Evolutionary conservation across 2,888 invertebrate genomes (phyloP).

Genomic region (Tillus elongatus): DNA sequence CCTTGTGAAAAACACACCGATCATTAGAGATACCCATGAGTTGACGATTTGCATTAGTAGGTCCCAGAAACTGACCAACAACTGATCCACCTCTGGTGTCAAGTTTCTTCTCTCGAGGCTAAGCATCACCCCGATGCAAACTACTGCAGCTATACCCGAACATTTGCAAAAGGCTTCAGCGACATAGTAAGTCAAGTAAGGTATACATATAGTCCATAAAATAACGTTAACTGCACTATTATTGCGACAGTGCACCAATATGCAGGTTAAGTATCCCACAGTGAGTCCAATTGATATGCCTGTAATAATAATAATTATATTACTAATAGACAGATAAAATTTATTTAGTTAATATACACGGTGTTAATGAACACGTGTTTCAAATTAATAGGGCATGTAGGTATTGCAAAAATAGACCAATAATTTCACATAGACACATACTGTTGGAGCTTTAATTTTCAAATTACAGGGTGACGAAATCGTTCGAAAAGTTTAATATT

Average conservation of each 20-base stretch:
- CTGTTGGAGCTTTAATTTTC: too few relatives aligned
- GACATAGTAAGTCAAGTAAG: not conserved
- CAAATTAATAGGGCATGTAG: too few relatives aligned
- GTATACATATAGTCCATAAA: not conserved
- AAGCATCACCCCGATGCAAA: not conserved
- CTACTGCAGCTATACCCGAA: not conserved
- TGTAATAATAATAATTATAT: not conserved
- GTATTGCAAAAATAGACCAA: too few relatives aligned
- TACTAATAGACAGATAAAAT: too few relatives aligned
- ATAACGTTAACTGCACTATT: not conserved
- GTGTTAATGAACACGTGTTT: too few relatives aligned
- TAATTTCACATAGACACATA: too few relatives aligned
- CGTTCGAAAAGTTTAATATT: too few relatives aligned
- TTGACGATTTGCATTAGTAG: not conserved
- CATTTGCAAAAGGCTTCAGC: not conserved
- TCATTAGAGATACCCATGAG: not conserved
- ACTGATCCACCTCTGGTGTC: not conserved
- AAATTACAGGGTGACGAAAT: too few relatives aligned
- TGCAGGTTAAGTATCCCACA: not conserved
- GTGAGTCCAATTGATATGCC: not conserved
- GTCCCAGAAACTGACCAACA: not conserved
- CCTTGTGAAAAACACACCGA: not conserved
- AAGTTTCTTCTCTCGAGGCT: not conserved
- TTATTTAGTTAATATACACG: too few relatives aligned
- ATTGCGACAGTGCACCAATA: not conserved